These are phyloP conservation scores for Zophobas morio DNA, from an alignment of 1,140 invertebrate genomes.

Conservation along the genomic window DNA sequence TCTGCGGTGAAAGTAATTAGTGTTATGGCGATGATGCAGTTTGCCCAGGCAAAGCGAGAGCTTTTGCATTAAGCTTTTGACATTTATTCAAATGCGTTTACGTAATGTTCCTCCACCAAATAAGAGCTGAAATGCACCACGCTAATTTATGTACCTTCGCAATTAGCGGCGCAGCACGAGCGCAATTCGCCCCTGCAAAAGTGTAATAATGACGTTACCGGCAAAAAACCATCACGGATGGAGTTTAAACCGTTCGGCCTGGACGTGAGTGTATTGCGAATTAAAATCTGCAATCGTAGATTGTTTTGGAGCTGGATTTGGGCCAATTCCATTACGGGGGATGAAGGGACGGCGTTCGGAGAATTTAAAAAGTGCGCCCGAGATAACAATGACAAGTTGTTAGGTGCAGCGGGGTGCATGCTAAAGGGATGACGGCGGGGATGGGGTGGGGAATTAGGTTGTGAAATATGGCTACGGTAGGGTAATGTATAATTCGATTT, in stretches of 20 bases:
- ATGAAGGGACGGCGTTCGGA: background rate
- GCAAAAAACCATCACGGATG: conserved; percentile 8
- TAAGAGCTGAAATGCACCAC: background rate
- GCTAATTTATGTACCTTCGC: too few species aligned
- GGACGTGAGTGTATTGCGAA: conserved; percentile 26
- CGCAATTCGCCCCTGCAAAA: too few species aligned
- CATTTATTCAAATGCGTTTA: conserved; percentile 3
- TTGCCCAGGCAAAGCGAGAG: background rate
- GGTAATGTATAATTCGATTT: background rate
- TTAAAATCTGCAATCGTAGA: conserved; percentile 21
- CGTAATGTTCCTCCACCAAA: background rate
- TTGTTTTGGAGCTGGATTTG: conserved; percentile 30
- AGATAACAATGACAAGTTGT: background rate
- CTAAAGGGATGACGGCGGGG: too few species aligned
- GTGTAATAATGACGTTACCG: background rate
- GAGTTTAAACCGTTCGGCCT: conserved; percentile 5
- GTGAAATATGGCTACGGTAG: too few species aligned
- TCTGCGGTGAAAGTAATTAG: conserved; percentile 1
- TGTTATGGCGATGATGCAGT: background rate
- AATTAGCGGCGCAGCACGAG: too few species aligned
- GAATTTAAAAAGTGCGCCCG: background rate
- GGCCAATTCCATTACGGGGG: conserved; percentile 22
- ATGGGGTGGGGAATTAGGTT: too few species aligned
- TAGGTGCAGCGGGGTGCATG: background rate
- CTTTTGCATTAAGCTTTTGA: background rate